Conservation (phyloP, 2,888 invertebrate species). For the Meghimatium bilineatum region DNA sequence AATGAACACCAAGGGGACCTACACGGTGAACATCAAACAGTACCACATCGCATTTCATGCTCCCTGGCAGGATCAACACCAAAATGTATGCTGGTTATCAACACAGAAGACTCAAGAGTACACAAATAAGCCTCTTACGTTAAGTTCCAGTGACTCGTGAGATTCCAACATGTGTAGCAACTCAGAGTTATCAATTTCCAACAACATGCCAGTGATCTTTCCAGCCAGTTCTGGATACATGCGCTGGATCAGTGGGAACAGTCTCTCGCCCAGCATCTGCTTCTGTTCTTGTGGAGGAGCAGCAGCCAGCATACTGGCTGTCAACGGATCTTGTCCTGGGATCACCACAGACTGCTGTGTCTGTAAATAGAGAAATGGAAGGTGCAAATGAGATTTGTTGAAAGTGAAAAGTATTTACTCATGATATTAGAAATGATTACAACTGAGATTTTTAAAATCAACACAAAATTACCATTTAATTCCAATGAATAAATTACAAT, state of each 20-base stretch:
- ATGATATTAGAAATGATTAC: too few species aligned
- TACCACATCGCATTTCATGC: too few species aligned
- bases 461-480: too few species aligned
- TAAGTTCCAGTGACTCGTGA: conserved; percentile 94
- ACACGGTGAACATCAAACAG: too few species aligned
- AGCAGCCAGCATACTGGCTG: conserved; percentile 96
- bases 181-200: conserved; percentile 99
- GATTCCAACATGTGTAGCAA: conserved; percentile 98
- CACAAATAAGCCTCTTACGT: conserved; percentile 79
- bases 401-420: too few species aligned
- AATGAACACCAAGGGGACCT: too few species aligned
- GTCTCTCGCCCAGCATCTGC: conserved; percentile 97
- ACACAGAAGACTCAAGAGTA: too few species aligned
- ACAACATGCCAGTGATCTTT: conserved; percentile 98
- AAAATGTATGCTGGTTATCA: too few species aligned
- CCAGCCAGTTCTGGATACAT: conserved; percentile 96
- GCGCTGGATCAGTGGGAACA: conserved; percentile 92
- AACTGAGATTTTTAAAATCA: too few species aligned
- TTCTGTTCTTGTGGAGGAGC: conserved; percentile 98
- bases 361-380: conserved; percentile 3
- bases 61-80: too few species aligned
- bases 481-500: too few species aligned
- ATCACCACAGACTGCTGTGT: conserved; percentile 74
- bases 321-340: conserved; percentile 92
- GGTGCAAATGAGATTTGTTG: too few species aligned